A percentile compares a stretch with the other conserved stretches of the same genome.
phyloP scores from a whole-genome alignment of 92 coral and sea anemone genomes.

The Umimayanthus kanabou region DNA sequence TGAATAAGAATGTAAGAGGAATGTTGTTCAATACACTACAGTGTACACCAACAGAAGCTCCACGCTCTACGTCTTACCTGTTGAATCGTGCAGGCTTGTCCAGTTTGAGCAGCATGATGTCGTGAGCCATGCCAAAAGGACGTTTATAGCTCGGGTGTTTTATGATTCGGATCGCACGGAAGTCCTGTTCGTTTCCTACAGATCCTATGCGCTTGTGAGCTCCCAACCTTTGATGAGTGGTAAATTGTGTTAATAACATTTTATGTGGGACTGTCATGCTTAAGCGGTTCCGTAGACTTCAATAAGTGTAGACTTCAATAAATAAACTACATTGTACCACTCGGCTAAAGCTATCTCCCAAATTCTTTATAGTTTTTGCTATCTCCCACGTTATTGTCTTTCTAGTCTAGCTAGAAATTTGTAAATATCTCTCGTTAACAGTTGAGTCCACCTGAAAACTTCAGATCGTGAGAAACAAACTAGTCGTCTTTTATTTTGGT shows the following conservation, averaged over 20 bases:
- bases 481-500: not conserved
- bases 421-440: no score
- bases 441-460: no score
- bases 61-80: not conserved
- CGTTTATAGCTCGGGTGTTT: slow-evolving; percentile 11
- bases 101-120: slow-evolving; percentile 9
- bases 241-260: not conserved
- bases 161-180: slow-evolving; percentile 7
- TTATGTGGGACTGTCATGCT: not conserved
- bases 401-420: no score
- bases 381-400: no score
- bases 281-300: not conserved
- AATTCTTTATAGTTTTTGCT: not conserved
- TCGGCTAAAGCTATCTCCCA: not conserved
- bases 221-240: slow-evolving; percentile 2
- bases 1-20: no score
- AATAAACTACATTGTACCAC: no score
- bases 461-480: no score
- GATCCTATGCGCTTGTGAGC: slow-evolving; percentile 12
- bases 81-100: slow-evolving; percentile 19
- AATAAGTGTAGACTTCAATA: no score
- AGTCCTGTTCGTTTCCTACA: slow-evolving; percentile 19
- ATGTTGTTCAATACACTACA: no score
- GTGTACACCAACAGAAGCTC: not conserved
- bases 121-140: slow-evolving; percentile 27